Percentiles rank a stretch among this genome's conserved stretches.
Conservation (phyloP, 2,888 invertebrate species). For the Thymelicus sylvestris region DNA sequence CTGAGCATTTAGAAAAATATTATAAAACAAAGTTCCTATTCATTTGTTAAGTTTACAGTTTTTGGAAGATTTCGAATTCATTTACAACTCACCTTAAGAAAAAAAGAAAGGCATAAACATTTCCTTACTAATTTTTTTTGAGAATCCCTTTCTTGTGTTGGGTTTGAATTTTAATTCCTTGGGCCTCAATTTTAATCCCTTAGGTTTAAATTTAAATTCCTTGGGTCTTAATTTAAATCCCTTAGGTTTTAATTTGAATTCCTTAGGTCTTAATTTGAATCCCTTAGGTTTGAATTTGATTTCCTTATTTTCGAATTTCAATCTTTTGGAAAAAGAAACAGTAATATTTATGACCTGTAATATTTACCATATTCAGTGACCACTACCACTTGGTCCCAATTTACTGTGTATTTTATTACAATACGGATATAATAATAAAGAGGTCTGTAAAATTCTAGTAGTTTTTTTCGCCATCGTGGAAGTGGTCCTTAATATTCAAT, state of each 20-base stretch:
- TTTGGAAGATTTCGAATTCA: neutral
- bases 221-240: neutral
- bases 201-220: slow-evolving; percentile 1
- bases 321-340: slow-evolving; percentile 26
- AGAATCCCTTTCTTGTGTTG: slow-evolving; percentile 6
- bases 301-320: slow-evolving; percentile 10
- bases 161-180: slow-evolving; percentile 3
- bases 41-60: neutral
- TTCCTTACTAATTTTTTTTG: slow-evolving; percentile 39
- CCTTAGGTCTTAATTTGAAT: slow-evolving; percentile 16
- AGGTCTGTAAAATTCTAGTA: slow-evolving; percentile 37
- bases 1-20: neutral
- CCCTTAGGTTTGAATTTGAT: slow-evolving; percentile 13
- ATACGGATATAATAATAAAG: neutral
- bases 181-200: slow-evolving; percentile 2
- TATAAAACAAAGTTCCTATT: neutral
- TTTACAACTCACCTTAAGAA: slow-evolving; percentile 35
- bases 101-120: slow-evolving; percentile 42
- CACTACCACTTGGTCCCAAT: neutral
- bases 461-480: neutral
- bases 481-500: neutral
- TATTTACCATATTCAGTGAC: neutral
- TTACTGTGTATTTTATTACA: no score
- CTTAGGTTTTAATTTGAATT: slow-evolving; percentile 7
- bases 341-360: neutral